Base-by-base conservation (phyloP, 1,140 invertebrate species). In the Paramacrobiotus metropolitanus region DNA sequence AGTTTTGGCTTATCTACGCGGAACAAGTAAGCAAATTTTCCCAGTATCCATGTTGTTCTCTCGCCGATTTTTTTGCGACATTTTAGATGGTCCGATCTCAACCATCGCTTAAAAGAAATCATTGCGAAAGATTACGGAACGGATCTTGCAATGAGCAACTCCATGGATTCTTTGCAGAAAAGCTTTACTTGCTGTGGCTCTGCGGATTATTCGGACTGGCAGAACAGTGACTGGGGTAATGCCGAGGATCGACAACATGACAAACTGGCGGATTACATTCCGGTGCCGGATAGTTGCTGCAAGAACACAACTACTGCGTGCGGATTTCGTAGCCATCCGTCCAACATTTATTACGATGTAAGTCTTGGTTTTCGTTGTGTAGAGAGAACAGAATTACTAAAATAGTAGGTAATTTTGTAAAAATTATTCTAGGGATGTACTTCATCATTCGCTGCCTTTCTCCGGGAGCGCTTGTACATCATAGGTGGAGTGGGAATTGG, bases 241-340 rank as follows among this genome's bases (percentile, higher is more conserved):
- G 64, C 68, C 66, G 71, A 74, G 63, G 67, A 68, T 1, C 59
- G 59, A 1, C 45, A 62, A 2, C 65, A 67, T 24, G 69, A 71
- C 40, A 66, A 55, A 24, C 15, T 20, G 4, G 48, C 15, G 48
- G 15, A 55, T 24, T 55, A 60, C 60, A 60, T 21, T 30, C 62
- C 78, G 2, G 85, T 87, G 44, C 87, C 87, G 1, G 84, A 87
- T 73, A 85, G 83, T 34, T 90, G 87, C 72, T 90, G 87, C 72
- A 84, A 81, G 68, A 81, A 83, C 1, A 71, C 78, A 15, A 77
- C 77, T 9, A 66, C 69, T 0, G 70, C 77, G 64, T 88, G 87
- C 72, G 86, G 85, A 18, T 72, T 72, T 40, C 76, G 84, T 48
- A 79, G 82, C 72, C 85, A 87, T 74, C 86, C 85, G 9, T 86